phyloP scores from a whole-genome alignment of 2,113 vertebrate genomes.

The Solea solea region DNA sequence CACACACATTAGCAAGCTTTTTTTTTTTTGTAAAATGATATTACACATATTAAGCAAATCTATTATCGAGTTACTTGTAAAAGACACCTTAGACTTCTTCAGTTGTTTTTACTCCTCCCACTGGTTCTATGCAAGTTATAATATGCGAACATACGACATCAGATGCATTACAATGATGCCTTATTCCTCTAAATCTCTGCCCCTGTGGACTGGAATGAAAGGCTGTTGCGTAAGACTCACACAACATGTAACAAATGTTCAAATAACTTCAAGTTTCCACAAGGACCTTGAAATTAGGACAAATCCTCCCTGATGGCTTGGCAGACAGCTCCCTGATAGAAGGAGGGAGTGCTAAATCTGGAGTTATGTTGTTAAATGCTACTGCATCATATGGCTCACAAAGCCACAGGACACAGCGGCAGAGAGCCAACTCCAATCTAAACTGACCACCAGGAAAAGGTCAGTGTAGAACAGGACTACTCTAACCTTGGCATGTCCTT shows the following conservation, averaged over 20 bases:
- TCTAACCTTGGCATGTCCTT: not conserved
- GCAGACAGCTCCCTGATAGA: conserved; percentile 70
- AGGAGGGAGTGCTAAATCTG: conserved; percentile 71
- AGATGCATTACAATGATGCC: conserved; percentile 39
- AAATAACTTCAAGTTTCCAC: conserved; percentile 74
- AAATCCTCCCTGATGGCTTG: conserved; percentile 73
- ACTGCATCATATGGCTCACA: conserved; percentile 45
- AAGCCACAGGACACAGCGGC: conserved; percentile 44
- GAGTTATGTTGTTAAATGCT: conserved; percentile 61
- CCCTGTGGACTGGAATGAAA: conserved; percentile 42
- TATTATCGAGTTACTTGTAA: not conserved
- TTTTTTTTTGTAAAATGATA: not conserved
- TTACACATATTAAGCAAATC: not conserved
- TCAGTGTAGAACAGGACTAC: not conserved
- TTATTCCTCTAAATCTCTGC: conserved; percentile 39
- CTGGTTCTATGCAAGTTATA: conserved; percentile 13
- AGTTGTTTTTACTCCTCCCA: conserved; percentile 18
- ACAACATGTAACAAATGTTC: conserved; percentile 65
- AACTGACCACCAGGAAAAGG: conserved; percentile 45
- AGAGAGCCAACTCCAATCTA: conserved; percentile 31
- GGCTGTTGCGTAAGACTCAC: conserved; percentile 41
- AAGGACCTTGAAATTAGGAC: conserved; percentile 79
- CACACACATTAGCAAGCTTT: too few species aligned
- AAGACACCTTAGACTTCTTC: conserved; percentile 18
- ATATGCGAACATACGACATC: conserved; percentile 46